These are phyloP conservation scores for Sceloporus tristichus DNA, from an alignment of 2,113 vertebrate genomes.

Conservation along the genomic window DNA sequence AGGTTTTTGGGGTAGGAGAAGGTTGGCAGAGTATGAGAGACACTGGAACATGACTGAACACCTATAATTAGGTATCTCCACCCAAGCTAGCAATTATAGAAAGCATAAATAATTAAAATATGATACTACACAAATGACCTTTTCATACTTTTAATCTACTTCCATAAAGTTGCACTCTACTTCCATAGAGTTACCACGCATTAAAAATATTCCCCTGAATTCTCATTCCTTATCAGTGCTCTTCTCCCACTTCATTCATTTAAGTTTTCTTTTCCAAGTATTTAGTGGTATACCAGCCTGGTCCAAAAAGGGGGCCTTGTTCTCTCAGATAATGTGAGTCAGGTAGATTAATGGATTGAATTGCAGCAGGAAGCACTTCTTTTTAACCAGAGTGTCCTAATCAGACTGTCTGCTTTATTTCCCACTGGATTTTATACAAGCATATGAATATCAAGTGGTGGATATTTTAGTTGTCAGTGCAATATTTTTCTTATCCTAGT, in stretches of 20 bases:
- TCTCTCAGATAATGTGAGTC: background rate
- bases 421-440: background rate
- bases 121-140: background rate
- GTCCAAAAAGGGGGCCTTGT: background rate
- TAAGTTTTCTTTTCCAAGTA: background rate
- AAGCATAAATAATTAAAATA: background rate
- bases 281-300: too few relatives aligned
- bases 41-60: accelerated
- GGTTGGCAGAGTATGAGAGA: background rate
- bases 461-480: background rate
- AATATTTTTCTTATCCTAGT: background rate
- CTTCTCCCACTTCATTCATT: background rate
- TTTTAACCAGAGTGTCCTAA: background rate
- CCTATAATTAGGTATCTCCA: background rate
- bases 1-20: background rate
- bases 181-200: background rate
- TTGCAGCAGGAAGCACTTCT: background rate
- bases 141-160: background rate
- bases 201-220: background rate
- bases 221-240: background rate
- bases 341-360: background rate
- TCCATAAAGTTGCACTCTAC: background rate
- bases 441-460: background rate
- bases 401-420: background rate
- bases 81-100: accelerated